Percentiles rank a stretch among this genome's conserved stretches.
Conservation (phyloP, 2,888 invertebrate genomes). For the Altica lythri region DNA sequence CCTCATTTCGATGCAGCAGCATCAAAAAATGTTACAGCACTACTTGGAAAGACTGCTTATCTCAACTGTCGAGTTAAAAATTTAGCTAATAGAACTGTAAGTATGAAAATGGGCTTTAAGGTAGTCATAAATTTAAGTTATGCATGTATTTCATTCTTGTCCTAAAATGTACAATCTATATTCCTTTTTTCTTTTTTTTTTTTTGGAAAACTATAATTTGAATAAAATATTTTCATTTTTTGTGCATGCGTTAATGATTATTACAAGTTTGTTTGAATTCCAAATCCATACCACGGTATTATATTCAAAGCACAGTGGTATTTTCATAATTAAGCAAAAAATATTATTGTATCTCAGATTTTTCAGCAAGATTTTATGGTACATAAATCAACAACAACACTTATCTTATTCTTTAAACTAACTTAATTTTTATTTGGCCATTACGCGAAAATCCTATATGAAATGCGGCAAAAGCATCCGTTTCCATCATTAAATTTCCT, state of each 20-base stretch:
- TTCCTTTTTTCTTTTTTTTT: slow-evolving; percentile 2
- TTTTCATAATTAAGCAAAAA: too few species aligned
- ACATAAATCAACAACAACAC: not conserved
- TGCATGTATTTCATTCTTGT: too few species aligned
- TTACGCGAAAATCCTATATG: slow-evolving; percentile 6
- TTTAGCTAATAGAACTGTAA: slow-evolving; percentile 88
- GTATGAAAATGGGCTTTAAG: too few species aligned
- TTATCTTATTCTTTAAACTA: slow-evolving; percentile 16
- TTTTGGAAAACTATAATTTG: too few species aligned
- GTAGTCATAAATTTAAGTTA: too few species aligned
- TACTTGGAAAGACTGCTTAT: slow-evolving; percentile 88
- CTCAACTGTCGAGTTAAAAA: slow-evolving; percentile 89
- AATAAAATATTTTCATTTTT: too few species aligned
- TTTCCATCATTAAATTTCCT: slow-evolving; percentile 20
- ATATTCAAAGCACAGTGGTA: too few species aligned
- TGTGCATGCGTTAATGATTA: too few species aligned
- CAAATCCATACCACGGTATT: too few species aligned
- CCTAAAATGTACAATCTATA: not conserved
- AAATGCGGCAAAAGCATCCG: slow-evolving; percentile 11
- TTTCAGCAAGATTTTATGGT: too few species aligned
- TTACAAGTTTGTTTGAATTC: too few species aligned
- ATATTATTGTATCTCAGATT: too few species aligned
- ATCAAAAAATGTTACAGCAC: slow-evolving; percentile 70
- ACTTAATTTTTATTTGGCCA: slow-evolving; percentile 17
- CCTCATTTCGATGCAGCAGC: slow-evolving; percentile 57